Base-by-base conservation (phyloP, 2,888 invertebrate genomes). In the Drosophila mimica region DNA sequence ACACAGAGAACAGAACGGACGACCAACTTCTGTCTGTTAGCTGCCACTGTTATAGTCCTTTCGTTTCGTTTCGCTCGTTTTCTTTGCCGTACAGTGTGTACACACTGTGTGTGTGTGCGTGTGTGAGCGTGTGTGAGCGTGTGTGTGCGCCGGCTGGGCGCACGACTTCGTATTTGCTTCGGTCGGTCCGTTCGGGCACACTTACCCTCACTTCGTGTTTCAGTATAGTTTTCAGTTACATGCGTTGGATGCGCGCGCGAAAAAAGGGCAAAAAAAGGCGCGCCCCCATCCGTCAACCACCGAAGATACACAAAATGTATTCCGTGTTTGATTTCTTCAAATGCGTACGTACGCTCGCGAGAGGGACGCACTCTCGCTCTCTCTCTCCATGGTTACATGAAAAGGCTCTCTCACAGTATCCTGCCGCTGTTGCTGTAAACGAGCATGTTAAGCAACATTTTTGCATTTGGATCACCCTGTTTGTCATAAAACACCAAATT, bases 141-240 rank as follows among this genome's bases (percentile, higher is more conserved):
- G 59, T 60, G 4, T 38, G 46, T 46, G 25, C 46, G 61, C 56
- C 51, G 77, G 72, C 81, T 89, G 83, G 85, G 83, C 78, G 83
- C 79, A 77, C 87, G 81, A 87, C 87, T 82, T 82, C 82, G 82
- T 70, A 60, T 48, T 61, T 70, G 76, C 76, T 82, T 86, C 74
- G 76, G 15, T 25, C 72, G 76, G 70, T 30, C 48, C 67, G 61
- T 43, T 71, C 74, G 74, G 36, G 13, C 38, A 38, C 8, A 13
- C 4, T 75, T 46, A 53, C 67, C 17, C 31, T 46, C 51, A 30
- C 71, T 67, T 71, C 66, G 76, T 49, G 57, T 74, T 77, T 72
- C 49, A 66, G 59, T 75, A 76, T 84, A 89, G 88, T 91, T 90
- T 91, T 81, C 76, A 77, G 86, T 91, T 84, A 90, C 83, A 80